Percentiles rank a stretch among this genome's conserved stretches.
Conservation (phyloP, 2,797 vertebrate genomes). For the Scolopax rusticola region DNA sequence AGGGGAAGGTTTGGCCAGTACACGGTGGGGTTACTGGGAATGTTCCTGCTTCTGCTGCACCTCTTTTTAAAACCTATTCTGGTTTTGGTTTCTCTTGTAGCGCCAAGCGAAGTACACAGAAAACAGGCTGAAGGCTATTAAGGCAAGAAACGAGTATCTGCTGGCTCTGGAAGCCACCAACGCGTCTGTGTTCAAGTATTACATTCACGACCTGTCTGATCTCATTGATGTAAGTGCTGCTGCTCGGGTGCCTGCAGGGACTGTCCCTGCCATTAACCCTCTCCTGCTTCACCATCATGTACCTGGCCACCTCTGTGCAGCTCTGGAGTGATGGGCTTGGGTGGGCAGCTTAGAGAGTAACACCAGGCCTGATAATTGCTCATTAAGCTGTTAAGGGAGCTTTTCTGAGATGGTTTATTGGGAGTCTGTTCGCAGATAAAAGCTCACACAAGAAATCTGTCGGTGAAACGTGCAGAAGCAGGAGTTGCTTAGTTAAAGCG, state of each 20-base stretch:
- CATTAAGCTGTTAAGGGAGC: not conserved
- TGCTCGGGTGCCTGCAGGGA: not conserved
- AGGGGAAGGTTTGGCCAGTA: not conserved
- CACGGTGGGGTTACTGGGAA: not conserved
- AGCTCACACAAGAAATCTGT: not conserved
- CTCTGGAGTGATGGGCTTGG: not conserved
- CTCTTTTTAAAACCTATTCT: not conserved
- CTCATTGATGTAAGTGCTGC: conserved; percentile 94
- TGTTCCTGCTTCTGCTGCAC: not conserved
- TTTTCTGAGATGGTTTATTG: not conserved
- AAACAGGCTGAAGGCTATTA: conserved; percentile 96
- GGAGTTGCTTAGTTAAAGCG: not conserved
- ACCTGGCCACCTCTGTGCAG: not conserved
- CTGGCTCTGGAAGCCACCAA: conserved; percentile 96
- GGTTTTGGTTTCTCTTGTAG: conserved; percentile 77
- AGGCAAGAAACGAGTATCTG: conserved; percentile 97
- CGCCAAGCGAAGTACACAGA: conserved; percentile 98
- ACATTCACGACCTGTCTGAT: conserved; percentile 97
- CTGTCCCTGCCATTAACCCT: not conserved
- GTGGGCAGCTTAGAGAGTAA: not conserved
- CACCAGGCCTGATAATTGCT: not conserved
- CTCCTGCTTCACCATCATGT: not conserved
- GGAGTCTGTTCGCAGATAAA: not conserved
- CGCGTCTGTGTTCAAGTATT: conserved; percentile 97
- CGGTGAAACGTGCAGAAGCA: not conserved